Percentiles rank a stretch among this genome's conserved stretches.
Conservation (phyloP, 2,797 vertebrate species). For the Vireo griseus region DNA sequence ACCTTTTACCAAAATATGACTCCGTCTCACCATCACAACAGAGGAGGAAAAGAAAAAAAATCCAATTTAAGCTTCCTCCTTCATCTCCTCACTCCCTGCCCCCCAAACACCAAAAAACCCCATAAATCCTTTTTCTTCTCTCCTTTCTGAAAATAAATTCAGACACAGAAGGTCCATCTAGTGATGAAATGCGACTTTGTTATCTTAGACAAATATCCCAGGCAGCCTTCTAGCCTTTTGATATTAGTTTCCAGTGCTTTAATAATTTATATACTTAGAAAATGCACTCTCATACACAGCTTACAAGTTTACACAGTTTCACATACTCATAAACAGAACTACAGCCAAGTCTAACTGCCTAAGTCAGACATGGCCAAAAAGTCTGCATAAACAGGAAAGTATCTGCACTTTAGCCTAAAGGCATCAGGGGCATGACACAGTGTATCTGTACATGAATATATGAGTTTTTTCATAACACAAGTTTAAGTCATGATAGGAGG, state of each 20-base stretch:
- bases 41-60: background rate
- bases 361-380: background rate
- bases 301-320: background rate
- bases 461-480: background rate
- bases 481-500: background rate
- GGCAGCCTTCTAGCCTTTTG: background rate
- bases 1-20: background rate
- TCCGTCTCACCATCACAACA: background rate
- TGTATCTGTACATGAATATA: background rate
- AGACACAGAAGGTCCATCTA: background rate
- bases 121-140: background rate
- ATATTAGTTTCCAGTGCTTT: background rate
- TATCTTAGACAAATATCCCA: background rate
- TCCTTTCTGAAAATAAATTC: background rate
- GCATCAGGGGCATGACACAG: background rate
- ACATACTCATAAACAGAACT: background rate
- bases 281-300: background rate
- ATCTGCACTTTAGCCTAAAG: background rate
- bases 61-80: background rate
- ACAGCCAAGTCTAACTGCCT: background rate
- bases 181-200: background rate
- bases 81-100: background rate
- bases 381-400: background rate
- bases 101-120: accelerated
- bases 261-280: background rate